Base-by-base conservation (phyloP, 2,113 vertebrate genomes). In the Vidua macroura region DNA sequence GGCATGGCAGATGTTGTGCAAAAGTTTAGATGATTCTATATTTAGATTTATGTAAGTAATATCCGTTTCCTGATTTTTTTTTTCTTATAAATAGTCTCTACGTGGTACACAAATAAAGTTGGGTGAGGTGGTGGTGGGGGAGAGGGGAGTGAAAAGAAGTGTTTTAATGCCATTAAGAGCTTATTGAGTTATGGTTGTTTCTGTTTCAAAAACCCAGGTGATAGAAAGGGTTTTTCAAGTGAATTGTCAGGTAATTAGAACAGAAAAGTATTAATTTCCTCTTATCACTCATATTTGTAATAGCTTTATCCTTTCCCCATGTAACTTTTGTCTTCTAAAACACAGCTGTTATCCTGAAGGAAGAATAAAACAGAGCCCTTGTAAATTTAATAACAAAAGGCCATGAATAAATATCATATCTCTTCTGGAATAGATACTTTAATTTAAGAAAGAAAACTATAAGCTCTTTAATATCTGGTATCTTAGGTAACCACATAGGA, bases 51-150 rank as follows among this genome's bases (percentile, higher is more conserved):
- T 53, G 11, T 63, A n/a, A 70, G 3, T 18, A 83, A 51, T 60
- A 60, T 48, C 30, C 3, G 3, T 4, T 77, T 77, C 27, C 27
- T 55, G 24, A 21, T 28, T 11, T 43, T 17, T 35, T 52, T 70
- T 73, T 52, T 11, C 22, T 86, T 58, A 15, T 43, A 55, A 85
- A 43, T 51, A 7, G 1, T 76, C 15, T 76, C 15, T 69, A 27
- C 3, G 8, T 41, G 37, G 46, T 74, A 39, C 7, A n/a, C 11
- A n/a, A 11, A 18, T 39, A 72, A 63, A 88, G 59, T 18, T 0
- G 1, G 9, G 10, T 15, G 2, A 72, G 10, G 14, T 9, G 4
- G 1, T 31, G 3, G 10, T 14, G 0, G 13, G 30, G 1, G 2
- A 63, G 13, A 43, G 8, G 17, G 23, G 11, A 79, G 2, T 14